A percentile compares a stretch with the other conserved stretches of the same genome.
phyloP scores from a whole-genome alignment of 1,140 invertebrate species.

The Chironomus tepperi region DNA sequence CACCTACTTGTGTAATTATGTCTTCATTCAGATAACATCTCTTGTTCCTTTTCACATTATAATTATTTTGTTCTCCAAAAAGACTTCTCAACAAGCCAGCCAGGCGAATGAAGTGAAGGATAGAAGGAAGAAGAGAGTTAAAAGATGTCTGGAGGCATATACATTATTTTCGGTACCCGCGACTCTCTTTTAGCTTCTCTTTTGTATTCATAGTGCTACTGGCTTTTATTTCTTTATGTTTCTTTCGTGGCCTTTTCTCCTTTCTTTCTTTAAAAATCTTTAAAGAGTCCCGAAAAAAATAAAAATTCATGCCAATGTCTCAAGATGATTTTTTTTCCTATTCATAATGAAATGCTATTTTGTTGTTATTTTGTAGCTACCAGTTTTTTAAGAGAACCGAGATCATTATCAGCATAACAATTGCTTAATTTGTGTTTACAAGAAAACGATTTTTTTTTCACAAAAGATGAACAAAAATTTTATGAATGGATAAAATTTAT shows the following conservation, averaged over 20 bases:
- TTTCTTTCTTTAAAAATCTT: background rate
- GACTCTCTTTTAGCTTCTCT: background rate
- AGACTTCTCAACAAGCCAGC: background rate
- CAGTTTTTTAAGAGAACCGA: background rate
- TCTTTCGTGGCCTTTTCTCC: background rate
- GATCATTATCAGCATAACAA: conserved; percentile 13
- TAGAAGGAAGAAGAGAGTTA: background rate
- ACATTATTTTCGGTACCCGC: background rate
- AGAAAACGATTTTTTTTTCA: no score
- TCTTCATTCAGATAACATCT: background rate
- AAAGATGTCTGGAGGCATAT: conserved; percentile 4
- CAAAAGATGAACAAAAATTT: background rate
- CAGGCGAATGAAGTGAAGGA: no score
- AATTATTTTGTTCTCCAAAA: background rate
- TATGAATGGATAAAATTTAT: background rate
- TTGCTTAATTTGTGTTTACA: background rate
- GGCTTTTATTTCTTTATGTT: background rate
- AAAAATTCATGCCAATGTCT: background rate
- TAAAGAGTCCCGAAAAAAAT: no score
- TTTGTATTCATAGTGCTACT: conserved; percentile 19
- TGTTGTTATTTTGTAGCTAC: conserved; percentile 6
- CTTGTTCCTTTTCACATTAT: background rate
- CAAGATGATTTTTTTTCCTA: conserved; percentile 10
- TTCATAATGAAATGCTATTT: background rate
- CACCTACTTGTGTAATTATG: conserved; percentile 3